Conservation (phyloP, 2,113 vertebrate species). For the Neolamprologus devosi region DNA sequence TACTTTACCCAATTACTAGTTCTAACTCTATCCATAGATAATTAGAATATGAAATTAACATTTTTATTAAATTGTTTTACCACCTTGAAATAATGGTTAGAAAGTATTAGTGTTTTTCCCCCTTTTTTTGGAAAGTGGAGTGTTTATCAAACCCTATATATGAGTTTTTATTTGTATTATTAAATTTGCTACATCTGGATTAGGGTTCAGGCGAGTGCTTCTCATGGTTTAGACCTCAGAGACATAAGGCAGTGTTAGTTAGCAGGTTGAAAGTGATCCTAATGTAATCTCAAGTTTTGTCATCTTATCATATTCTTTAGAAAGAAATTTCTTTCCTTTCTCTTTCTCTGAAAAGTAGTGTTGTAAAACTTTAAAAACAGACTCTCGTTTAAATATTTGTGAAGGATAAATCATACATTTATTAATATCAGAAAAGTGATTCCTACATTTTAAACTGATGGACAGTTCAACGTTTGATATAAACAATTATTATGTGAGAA, state of each 20-base stretch:
- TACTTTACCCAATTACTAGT: background rate
- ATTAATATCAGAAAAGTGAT: background rate
- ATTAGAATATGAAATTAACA: background rate
- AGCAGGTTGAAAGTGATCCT: background rate
- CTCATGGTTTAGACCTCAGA: background rate
- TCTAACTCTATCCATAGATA: background rate
- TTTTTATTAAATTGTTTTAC: background rate
- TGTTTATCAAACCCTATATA: background rate
- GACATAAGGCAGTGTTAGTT: background rate
- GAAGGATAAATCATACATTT: background rate
- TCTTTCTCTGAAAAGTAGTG: background rate
- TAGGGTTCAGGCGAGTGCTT: background rate
- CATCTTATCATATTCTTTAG: background rate
- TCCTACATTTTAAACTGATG: background rate
- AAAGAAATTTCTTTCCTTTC: background rate
- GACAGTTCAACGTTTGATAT: background rate
- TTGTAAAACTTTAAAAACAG: background rate
- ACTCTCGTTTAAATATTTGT: background rate
- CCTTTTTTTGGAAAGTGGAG: background rate
- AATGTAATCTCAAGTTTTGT: background rate
- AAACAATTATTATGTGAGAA: background rate
- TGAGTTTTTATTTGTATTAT: background rate
- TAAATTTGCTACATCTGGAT: background rate
- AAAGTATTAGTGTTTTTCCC: fast-evolving
- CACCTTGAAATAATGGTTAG: background rate